Percentiles rank a stretch among this genome's conserved stretches.
These are phyloP conservation scores for Melanostigma gelatinosum DNA, from an alignment of 2,113 vertebrate genomes.

Conservation along the genomic window DNA sequence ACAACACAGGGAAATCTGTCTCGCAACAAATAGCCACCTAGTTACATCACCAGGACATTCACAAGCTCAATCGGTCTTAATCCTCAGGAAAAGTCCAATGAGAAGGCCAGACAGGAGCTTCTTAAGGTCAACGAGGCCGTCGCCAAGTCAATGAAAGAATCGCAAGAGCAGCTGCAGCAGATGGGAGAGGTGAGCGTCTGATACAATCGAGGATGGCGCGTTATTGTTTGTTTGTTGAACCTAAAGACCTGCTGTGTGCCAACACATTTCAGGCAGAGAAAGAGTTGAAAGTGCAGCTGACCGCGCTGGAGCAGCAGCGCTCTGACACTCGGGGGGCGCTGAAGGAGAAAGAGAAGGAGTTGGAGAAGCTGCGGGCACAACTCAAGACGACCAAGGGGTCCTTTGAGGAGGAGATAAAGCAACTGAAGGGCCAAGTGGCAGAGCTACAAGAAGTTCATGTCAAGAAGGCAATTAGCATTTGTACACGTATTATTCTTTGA, in stretches of 20 bases:
- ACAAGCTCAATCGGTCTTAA: slow-evolving; percentile 4
- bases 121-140: slow-evolving; percentile 84
- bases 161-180: slow-evolving; percentile 87
- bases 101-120: slow-evolving; percentile 89
- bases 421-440: slow-evolving; percentile 84
- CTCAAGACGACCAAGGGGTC: slow-evolving; percentile 85
- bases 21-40: neutral
- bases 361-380: slow-evolving; percentile 86
- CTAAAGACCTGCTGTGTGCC: slow-evolving; percentile 5
- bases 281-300: slow-evolving; percentile 85
- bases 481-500: neutral
- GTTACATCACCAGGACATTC: slow-evolving; percentile 4
- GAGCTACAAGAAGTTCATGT: slow-evolving; percentile 80
- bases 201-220: neutral
- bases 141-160: slow-evolving; percentile 85
- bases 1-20: neutral
- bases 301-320: slow-evolving; percentile 81
- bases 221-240: neutral
- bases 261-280: slow-evolving; percentile 83
- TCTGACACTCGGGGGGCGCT: slow-evolving; percentile 82
- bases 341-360: slow-evolving; percentile 87
- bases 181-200: slow-evolving; percentile 85
- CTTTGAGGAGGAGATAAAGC: slow-evolving; percentile 86
- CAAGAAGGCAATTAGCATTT: slow-evolving; percentile 68
- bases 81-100: slow-evolving; percentile 88